phyloP scores from a whole-genome alignment of 2,888 invertebrate genomes.

The Eristalinus aeneus region DNA sequence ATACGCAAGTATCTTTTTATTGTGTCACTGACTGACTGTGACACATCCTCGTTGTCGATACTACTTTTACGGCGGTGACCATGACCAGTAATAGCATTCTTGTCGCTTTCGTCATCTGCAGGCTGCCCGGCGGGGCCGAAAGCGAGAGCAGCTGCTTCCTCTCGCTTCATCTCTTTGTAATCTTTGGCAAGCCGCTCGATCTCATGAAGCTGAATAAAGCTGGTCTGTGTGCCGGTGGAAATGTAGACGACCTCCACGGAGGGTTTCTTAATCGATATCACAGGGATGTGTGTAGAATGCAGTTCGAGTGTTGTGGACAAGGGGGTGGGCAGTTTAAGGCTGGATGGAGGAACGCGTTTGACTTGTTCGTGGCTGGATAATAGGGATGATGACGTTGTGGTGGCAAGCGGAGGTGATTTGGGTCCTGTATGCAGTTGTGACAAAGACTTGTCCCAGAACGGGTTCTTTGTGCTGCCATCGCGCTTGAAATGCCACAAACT shows the following conservation, averaged over 20 bases:
- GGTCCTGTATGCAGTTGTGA: conserved; percentile 25
- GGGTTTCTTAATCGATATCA: conserved; percentile 47
- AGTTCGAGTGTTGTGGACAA: conserved; percentile 18
- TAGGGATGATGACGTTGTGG: conserved; percentile 19
- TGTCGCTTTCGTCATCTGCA: conserved; percentile 76
- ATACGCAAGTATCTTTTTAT: conserved; percentile 92
- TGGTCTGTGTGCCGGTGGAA: conserved; percentile 77
- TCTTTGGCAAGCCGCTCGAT: conserved; percentile 76
- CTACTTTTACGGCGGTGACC: conserved; percentile 86
- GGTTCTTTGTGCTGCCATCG: conserved; percentile 45
- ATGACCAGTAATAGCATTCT: conserved; percentile 57
- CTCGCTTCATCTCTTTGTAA: conserved; percentile 74
- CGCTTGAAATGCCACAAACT: conserved; percentile 72
- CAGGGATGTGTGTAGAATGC: conserved; percentile 33
- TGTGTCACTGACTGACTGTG: conserved; percentile 92
- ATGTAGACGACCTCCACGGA: conserved; percentile 67
- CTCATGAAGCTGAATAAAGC: conserved; percentile 77
- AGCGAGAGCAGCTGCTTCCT: conserved; percentile 71
- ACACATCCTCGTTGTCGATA: conserved; percentile 91
- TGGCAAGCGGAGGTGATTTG: neutral
- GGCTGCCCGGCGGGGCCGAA: conserved; percentile 21
- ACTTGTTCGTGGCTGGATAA: conserved; percentile 19
- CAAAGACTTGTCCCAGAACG: conserved; percentile 16
- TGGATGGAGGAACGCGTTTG: conserved; percentile 72
- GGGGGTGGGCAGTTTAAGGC: conserved; percentile 63